Percentiles rank a stretch among this genome's conserved stretches.
Conservation (phyloP, 1,140 invertebrate genomes). For the Apis dorsata region DNA sequence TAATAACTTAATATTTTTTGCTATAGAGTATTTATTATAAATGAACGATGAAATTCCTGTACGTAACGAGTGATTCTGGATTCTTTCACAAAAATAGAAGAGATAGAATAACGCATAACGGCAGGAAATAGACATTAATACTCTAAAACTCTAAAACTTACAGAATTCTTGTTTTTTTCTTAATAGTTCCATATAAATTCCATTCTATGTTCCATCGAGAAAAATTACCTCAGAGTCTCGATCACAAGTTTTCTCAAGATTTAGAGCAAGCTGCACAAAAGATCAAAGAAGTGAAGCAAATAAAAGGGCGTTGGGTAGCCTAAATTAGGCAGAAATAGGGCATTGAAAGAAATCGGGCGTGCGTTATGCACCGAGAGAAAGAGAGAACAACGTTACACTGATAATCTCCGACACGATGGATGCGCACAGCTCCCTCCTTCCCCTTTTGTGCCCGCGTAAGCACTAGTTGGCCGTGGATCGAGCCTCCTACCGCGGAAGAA, state of each 20-base stretch:
- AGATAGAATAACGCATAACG: too few species aligned
- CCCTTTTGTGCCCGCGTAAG: conserved; percentile 22
- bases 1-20: too few species aligned
- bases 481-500: conserved; percentile 22
- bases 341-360: conserved; percentile 42
- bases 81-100: too few species aligned
- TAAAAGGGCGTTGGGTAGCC: neutral
- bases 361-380: conserved; percentile 43
- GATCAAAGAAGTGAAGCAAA: neutral
- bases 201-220: neutral
- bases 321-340: conserved; percentile 64
- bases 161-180: too few species aligned
- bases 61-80: too few species aligned
- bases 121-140: too few species aligned
- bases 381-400: conserved; percentile 46
- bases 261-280: neutral
- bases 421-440: neutral
- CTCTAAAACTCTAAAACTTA: too few species aligned
- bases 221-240: neutral
- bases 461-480: conserved; percentile 8
- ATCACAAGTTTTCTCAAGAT: too few species aligned
- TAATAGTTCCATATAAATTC: too few species aligned
- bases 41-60: too few species aligned
- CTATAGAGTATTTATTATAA: too few species aligned
- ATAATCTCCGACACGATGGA: conserved; percentile 60